phyloP scores from a whole-genome alignment of 2,797 vertebrate genomes.

The Cottoperca gobio region DNA sequence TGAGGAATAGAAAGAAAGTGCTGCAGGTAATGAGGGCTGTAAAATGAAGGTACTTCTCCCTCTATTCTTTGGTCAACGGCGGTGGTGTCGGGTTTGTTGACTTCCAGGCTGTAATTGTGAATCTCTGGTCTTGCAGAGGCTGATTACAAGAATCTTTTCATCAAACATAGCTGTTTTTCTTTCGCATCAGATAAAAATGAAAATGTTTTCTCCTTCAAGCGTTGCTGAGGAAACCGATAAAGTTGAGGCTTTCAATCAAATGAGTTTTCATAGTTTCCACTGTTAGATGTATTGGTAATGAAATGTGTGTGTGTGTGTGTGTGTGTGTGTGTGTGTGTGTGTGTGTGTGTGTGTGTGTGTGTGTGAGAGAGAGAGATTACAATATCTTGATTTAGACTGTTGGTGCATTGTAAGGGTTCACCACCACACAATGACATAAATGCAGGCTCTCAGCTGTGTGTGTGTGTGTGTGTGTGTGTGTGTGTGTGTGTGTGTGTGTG shows the following conservation, averaged over 20 bases:
- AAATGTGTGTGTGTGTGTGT: constrained; percentile 23
- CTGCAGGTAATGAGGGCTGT: constrained; percentile 35
- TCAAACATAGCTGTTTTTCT: constrained; percentile 32
- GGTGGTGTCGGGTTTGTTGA: constrained; percentile 1
- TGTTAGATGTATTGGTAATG: constrained; percentile 39
- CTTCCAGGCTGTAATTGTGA: constrained; percentile 27
- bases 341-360: constrained; percentile 8
- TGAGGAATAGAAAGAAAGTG: constrained; percentile 33
- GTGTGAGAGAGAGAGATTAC: constrained; percentile 13
- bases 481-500: constrained; percentile 26
- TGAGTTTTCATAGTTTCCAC: constrained; percentile 42
- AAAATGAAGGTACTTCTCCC: constrained; percentile 30
- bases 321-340: constrained; percentile 13
- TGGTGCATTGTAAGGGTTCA: constrained; percentile 9
- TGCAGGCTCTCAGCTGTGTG: constrained; percentile 49
- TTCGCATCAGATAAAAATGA: constrained; percentile 26
- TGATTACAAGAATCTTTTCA: constrained; percentile 42
- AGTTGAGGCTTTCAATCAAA: constrained; percentile 38
- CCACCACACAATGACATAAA: constrained; percentile 47
- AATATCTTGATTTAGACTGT: constrained; percentile 37
- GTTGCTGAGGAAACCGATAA: constrained; percentile 24
- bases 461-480: constrained; percentile 24
- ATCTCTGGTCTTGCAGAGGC: constrained; percentile 23
- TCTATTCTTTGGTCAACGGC: neutral
- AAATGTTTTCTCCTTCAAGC: constrained; percentile 8